A percentile compares a stretch with the other conserved stretches of the same genome.
phyloP scores from a whole-genome alignment of 2,797 vertebrate species.

The Hypotaenidia okinawae region DNA sequence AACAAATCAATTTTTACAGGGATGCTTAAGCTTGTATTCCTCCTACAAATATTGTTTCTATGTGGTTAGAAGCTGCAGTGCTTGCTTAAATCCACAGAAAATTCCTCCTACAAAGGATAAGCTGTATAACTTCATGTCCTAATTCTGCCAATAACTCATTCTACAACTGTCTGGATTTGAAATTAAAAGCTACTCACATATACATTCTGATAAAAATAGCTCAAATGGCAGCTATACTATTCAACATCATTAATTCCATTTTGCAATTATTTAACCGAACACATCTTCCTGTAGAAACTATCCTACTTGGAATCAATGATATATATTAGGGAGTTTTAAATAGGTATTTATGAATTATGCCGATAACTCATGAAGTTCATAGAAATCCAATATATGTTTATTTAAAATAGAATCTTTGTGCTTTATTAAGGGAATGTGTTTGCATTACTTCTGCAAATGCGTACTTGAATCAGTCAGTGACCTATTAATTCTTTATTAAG shows the following conservation, averaged over 20 bases:
- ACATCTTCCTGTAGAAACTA: background rate
- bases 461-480: background rate
- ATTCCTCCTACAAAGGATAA: conserved; percentile 6
- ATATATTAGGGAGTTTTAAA: background rate
- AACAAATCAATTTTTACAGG: background rate
- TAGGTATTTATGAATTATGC: background rate
- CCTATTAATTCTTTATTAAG: background rate
- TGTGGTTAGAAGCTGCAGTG: background rate
- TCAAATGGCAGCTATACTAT: background rate
- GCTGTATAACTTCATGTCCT: background rate
- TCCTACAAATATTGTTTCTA: background rate
- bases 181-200: background rate
- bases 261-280: background rate
- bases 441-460: background rate
- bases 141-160: conserved; percentile 19
- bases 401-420: background rate
- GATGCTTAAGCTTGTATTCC: background rate
- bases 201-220: conserved; percentile 1
- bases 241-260: background rate
- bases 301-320: background rate
- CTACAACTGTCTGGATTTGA: background rate
- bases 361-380: background rate
- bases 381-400: background rate
- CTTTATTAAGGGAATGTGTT: background rate
- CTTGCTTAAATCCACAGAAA: background rate